phyloP scores from a whole-genome alignment of 2,888 invertebrate species.

The Tineola bisselliella region DNA sequence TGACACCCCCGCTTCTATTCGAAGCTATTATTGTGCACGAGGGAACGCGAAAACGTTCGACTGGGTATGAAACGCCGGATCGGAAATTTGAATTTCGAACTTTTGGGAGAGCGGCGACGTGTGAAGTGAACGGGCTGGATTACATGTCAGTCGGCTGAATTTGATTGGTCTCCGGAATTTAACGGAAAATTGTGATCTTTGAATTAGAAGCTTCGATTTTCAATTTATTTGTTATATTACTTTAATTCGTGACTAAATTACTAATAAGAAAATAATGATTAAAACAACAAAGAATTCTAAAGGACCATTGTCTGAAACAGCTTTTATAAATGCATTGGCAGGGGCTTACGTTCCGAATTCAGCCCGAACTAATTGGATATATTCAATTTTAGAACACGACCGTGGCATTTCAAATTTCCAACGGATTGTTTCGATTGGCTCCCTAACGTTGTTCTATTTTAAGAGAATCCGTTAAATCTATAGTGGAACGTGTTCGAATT shows the following conservation, averaged over 20 bases:
- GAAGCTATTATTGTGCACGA: conserved; percentile 36
- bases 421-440: neutral
- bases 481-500: neutral
- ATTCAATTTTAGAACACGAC: conserved; percentile 9
- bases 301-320: neutral
- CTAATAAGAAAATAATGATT: no score
- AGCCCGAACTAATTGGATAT: conserved; percentile 3
- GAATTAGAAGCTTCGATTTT: no score
- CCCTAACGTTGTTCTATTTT: neutral
- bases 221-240: no score
- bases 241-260: no score
- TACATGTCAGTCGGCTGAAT: neutral
- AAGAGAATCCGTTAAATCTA: neutral
- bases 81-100: conserved; percentile 43
- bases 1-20: no score
- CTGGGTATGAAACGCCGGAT: conserved; percentile 28
- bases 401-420: neutral
- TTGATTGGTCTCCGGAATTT: neutral
- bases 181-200: no score
- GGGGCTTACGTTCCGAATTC: neutral
- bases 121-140: neutral
- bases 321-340: neutral
- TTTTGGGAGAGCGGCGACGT: neutral
- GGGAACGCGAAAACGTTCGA: conserved; percentile 42
- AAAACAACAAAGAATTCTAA: no score